Percentiles rank a stretch among this genome's conserved stretches.
phyloP scores from a whole-genome alignment of 2,797 vertebrate species.

The Labroides dimidiatus region DNA sequence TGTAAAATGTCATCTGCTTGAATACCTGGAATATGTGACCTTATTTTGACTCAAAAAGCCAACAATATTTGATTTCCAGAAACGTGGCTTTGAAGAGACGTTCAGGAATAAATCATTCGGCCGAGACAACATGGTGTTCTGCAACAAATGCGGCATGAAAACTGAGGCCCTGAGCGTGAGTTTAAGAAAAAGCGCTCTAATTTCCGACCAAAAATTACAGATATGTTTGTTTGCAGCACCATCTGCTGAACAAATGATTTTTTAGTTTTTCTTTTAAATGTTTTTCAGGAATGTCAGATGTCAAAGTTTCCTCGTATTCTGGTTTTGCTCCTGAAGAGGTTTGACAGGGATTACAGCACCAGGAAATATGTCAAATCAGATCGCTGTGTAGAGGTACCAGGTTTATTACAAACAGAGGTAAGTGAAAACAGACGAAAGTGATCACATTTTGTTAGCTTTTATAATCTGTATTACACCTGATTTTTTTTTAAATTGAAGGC shows the following conservation, averaged over 20 bases:
- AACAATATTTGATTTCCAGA: slow-evolving; percentile 21
- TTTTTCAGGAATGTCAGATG: slow-evolving; percentile 57
- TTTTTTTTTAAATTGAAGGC: slow-evolving; percentile 33
- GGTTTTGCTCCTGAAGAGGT: slow-evolving; percentile 74
- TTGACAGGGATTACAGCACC: slow-evolving; percentile 58
- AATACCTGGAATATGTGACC: too few species aligned
- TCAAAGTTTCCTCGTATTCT: slow-evolving; percentile 53
- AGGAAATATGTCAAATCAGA: slow-evolving; percentile 61
- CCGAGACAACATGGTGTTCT: slow-evolving; percentile 65
- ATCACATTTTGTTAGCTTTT: background rate
- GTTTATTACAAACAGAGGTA: slow-evolving; percentile 27
- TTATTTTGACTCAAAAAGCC: too few species aligned
- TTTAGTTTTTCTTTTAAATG: too few species aligned
- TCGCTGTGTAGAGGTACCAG: slow-evolving; percentile 51
- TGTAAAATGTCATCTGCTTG: too few species aligned
- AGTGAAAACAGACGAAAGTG: background rate
- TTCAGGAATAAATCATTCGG: slow-evolving; percentile 24
- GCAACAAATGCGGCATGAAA: slow-evolving; percentile 52
- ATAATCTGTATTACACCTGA: background rate
- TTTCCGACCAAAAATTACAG: background rate
- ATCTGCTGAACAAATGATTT: background rate
- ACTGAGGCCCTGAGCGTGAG: slow-evolving; percentile 62
- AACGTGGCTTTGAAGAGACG: slow-evolving; percentile 20
- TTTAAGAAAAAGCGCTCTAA: background rate
- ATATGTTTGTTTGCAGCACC: background rate